Percentiles rank a stretch among this genome's conserved stretches.
These are phyloP conservation scores for Scalopus aquaticus DNA, from an alignment of 2,113 vertebrate species.

Conservation along the genomic window DNA sequence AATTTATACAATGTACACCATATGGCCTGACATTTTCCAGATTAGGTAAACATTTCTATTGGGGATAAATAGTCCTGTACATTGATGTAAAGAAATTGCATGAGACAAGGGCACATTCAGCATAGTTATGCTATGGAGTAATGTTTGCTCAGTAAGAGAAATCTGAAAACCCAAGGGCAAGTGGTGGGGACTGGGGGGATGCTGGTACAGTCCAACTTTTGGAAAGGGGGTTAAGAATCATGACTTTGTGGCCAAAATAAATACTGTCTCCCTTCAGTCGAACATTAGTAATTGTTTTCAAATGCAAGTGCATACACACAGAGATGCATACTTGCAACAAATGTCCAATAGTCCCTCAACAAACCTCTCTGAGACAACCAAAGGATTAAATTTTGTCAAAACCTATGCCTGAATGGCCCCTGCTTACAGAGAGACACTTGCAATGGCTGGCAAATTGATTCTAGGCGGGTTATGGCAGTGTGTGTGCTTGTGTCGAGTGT, in stretches of 20 bases:
- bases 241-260: conserved; percentile 53
- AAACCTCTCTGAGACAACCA: conserved; percentile 3
- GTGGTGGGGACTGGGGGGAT: background rate
- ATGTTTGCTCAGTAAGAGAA: conserved; percentile 71
- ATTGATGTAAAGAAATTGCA: conserved; percentile 86
- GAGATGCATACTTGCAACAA: background rate
- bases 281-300: conserved; percentile 28
- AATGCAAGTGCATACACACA: background rate
- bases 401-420: conserved; percentile 83
- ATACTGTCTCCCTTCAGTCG: conserved; percentile 49
- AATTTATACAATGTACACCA: conserved; percentile 88
- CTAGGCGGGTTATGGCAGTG: conserved; percentile 75
- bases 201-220: background rate
- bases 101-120: conserved; percentile 85
- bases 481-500: conserved; percentile 81
- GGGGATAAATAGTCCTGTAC: conserved; percentile 87
- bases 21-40: conserved; percentile 90
- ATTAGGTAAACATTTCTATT: conserved; percentile 90
- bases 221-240: conserved; percentile 46
- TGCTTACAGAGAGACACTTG: conserved; percentile 78
- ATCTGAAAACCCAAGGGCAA: conserved; percentile 59
- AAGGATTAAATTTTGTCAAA: conserved; percentile 86
- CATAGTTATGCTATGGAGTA: conserved; percentile 82
- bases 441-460: conserved; percentile 84
- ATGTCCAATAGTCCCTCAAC: background rate